Evolutionary conservation across 2,888 invertebrate genomes (phyloP).

Genomic region (Campoplex capitator): DNA sequence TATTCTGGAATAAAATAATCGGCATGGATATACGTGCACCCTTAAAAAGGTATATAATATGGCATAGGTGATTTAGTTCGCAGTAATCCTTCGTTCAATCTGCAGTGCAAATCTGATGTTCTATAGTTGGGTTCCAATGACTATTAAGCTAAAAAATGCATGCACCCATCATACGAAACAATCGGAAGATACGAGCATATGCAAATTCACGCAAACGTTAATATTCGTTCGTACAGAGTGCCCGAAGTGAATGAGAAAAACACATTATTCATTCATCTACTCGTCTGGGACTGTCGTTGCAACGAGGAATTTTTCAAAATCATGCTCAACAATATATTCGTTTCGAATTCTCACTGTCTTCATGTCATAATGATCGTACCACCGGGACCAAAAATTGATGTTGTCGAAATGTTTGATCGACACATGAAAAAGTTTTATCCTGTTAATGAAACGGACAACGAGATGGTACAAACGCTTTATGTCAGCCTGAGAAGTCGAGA

Average conservation of each 20-base stretch:
- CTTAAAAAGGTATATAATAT: background rate
- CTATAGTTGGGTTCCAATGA: conserved; percentile 7
- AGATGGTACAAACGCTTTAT: conserved; percentile 81
- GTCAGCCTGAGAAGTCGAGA: conserved; percentile 76
- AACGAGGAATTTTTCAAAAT: conserved; percentile 81
- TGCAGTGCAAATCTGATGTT: background rate
- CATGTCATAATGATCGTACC: conserved; percentile 86
- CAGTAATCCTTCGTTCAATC: background rate
- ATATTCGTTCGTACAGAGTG: conserved; percentile 80
- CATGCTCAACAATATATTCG: conserved; percentile 85
- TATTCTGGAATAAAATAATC: background rate
- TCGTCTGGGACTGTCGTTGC: conserved; percentile 86
- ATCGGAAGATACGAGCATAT: conserved; percentile 63
- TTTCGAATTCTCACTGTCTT: conserved; percentile 85
- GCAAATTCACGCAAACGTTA: background rate
- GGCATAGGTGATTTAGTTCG: background rate
- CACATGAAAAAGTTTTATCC: conserved; percentile 79
- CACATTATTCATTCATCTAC: conserved; percentile 87
- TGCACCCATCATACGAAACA: conserved; percentile 39
- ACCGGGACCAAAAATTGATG: conserved; percentile 81
- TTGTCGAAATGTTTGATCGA: conserved; percentile 81
- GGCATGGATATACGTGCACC: background rate
- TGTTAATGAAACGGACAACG: conserved; percentile 64
- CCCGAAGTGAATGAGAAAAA: conserved; percentile 85
- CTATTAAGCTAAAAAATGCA: conserved; percentile 27